phyloP scores from a whole-genome alignment of 2,797 vertebrate genomes.

The Pseudocheirus occidentalis region DNA sequence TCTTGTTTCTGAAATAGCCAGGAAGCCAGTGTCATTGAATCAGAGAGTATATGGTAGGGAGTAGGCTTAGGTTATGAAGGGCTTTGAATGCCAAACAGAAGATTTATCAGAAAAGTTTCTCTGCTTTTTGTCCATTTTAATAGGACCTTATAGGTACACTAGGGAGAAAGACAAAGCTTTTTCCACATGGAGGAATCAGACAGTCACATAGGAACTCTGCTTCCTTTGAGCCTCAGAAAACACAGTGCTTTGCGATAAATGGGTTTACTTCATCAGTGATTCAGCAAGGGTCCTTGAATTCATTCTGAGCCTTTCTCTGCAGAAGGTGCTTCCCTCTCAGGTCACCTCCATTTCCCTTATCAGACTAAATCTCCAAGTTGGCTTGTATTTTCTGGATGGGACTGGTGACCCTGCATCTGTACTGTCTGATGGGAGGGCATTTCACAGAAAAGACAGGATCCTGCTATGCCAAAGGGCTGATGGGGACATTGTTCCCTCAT shows the following conservation, averaged over 20 bases:
- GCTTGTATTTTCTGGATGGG: not conserved
- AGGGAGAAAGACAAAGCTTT: not conserved
- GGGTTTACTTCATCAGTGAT: conserved; percentile 1
- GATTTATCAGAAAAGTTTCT: not conserved
- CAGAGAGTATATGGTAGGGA: not conserved
- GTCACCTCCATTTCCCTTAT: conserved; percentile 30
- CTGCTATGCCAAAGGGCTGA: conserved; percentile 6
- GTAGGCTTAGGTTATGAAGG: not conserved
- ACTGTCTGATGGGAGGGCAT: not conserved
- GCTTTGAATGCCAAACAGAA: not conserved
- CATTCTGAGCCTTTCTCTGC: conserved; percentile 9
- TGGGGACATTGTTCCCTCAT: not conserved
- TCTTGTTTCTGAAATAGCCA: not conserved
- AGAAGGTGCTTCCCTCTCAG: not conserved
- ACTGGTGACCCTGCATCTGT: not conserved
- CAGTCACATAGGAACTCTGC: not conserved
- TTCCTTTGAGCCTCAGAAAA: conserved; percentile 4
- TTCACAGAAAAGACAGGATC: conserved; percentile 11
- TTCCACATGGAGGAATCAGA: conserved; percentile 27
- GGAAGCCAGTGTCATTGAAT: not conserved
- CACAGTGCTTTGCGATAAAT: conserved; percentile 10
- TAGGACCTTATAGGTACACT: not conserved
- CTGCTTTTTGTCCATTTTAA: not conserved
- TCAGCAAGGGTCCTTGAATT: not conserved
- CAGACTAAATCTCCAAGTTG: conserved; percentile 12